These are phyloP conservation scores for Antheraea yamamai DNA, from an alignment of 2,888 invertebrate species.

Conservation along the genomic window DNA sequence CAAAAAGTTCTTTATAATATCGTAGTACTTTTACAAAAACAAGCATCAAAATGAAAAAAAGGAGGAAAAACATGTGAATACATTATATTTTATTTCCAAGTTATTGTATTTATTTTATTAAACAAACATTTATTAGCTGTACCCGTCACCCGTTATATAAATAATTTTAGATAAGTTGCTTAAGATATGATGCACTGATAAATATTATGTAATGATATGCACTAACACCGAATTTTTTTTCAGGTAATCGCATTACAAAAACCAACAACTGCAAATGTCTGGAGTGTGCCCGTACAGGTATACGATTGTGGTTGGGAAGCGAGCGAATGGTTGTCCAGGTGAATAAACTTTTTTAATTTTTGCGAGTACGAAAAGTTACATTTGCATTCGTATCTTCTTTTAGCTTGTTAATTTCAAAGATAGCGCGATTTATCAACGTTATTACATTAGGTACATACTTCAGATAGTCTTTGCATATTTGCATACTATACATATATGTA, in stretches of 20 bases:
- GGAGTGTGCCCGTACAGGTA: slow-evolving; percentile 82
- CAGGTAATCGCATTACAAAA: slow-evolving; percentile 26
- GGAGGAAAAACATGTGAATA: no score
- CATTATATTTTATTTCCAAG: no score
- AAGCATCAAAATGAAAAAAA: no score
- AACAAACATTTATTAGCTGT: neutral
- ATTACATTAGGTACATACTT: no score
- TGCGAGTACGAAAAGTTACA: neutral
- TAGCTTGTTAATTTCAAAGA: no score
- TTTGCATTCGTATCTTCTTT: no score
- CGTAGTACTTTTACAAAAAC: no score
- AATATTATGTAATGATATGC: neutral
- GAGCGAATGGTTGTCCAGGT: slow-evolving; percentile 88
- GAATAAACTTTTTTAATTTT: neutral
- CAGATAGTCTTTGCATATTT: no score
- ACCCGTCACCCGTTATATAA: neutral
- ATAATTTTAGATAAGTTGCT: neutral
- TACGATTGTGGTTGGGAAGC: slow-evolving; percentile 88
- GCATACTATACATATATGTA: no score
- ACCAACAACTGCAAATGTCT: slow-evolving; percentile 75
- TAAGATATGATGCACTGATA: neutral
- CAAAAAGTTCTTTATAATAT: no score
- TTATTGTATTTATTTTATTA: no score
- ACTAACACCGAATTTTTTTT: neutral
- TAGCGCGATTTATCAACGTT: no score